phyloP scores from a whole-genome alignment of 1,140 invertebrate genomes.

The Euura lappo region DNA sequence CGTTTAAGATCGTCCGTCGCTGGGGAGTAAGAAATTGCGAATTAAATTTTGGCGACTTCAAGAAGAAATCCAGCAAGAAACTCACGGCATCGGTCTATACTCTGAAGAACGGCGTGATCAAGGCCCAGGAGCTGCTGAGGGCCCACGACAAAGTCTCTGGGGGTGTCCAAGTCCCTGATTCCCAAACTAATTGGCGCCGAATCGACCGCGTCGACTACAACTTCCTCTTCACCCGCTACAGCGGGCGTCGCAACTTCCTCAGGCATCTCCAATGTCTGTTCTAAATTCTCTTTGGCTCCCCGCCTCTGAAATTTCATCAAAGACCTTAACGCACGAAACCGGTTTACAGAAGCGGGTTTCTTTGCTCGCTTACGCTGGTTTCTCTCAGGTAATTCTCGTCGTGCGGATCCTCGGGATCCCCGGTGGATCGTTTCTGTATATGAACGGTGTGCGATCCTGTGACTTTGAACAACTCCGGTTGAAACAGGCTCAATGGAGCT shows the following conservation, averaged over 20 bases:
- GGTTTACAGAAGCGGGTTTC: too few relatives aligned
- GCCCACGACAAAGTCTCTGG: slow-evolving; percentile 68
- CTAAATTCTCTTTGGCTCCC: slow-evolving; percentile 70
- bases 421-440: slow-evolving; percentile 75
- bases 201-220: slow-evolving; percentile 81
- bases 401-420: slow-evolving; percentile 92
- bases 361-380: slow-evolving; percentile 71
- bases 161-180: slow-evolving; percentile 57
- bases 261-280: slow-evolving; percentile 56
- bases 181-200: slow-evolving; percentile 56
- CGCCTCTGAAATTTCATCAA: slow-evolving; percentile 57
- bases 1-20: slow-evolving; percentile 86
- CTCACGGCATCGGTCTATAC: slow-evolving; percentile 88
- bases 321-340: slow-evolving; percentile 35
- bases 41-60: neutral
- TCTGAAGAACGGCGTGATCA: slow-evolving; percentile 89
- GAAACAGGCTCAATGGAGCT: slow-evolving; percentile 86
- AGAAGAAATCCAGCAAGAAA: slow-evolving; percentile 21
- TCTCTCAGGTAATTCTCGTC: slow-evolving; percentile 91
- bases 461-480: slow-evolving; percentile 86
- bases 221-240: slow-evolving; percentile 73
- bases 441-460: slow-evolving; percentile 77
- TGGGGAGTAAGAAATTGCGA: slow-evolving; percentile 36
- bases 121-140: slow-evolving; percentile 83
- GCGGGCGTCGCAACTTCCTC: slow-evolving; percentile 51